These are phyloP conservation scores for Spilosoma lubricipeda DNA, from an alignment of 2,888 invertebrate species.

Conservation along the genomic window DNA sequence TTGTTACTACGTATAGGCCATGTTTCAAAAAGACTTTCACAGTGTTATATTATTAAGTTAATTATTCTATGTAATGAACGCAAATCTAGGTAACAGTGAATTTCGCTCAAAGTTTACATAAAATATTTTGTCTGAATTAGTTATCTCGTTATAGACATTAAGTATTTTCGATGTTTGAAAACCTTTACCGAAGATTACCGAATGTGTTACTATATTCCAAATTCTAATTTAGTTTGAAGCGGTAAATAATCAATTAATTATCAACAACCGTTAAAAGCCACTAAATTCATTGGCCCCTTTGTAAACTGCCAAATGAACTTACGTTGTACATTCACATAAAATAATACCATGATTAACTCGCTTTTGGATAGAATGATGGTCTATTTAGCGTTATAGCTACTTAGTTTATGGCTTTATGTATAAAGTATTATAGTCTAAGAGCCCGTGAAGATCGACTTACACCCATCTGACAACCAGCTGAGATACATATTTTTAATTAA, in stretches of 20 bases:
- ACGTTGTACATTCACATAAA: conserved; percentile 10
- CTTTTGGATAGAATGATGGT: not conserved
- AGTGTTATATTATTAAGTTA: too few species aligned
- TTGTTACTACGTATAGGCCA: not conserved
- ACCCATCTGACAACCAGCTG: too few species aligned
- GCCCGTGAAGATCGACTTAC: too few species aligned
- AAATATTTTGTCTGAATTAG: too few species aligned
- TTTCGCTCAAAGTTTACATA: too few species aligned
- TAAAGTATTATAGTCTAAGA: too few species aligned
- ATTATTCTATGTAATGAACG: too few species aligned
- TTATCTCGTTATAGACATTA: too few species aligned
- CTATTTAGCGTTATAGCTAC: conserved; percentile 14
- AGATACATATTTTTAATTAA: too few species aligned
- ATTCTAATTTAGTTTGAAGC: conserved; percentile 24
- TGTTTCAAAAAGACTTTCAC: not conserved
- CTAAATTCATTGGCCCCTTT: conserved; percentile 17
- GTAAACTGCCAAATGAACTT: conserved; percentile 21
- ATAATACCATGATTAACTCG: conserved; percentile 11
- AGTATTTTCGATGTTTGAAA: not conserved
- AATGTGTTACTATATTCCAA: not conserved
- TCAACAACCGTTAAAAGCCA: conserved; percentile 28
- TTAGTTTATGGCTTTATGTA: too few species aligned
- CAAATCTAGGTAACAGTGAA: too few species aligned
- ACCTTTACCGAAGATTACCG: too few species aligned
- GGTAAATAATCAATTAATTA: conserved; percentile 35